A percentile compares a stretch with the other conserved stretches of the same genome.
These are phyloP conservation scores for Callimico goeldii DNA, from an alignment of 2,797 vertebrate genomes.

Conservation along the genomic window DNA sequence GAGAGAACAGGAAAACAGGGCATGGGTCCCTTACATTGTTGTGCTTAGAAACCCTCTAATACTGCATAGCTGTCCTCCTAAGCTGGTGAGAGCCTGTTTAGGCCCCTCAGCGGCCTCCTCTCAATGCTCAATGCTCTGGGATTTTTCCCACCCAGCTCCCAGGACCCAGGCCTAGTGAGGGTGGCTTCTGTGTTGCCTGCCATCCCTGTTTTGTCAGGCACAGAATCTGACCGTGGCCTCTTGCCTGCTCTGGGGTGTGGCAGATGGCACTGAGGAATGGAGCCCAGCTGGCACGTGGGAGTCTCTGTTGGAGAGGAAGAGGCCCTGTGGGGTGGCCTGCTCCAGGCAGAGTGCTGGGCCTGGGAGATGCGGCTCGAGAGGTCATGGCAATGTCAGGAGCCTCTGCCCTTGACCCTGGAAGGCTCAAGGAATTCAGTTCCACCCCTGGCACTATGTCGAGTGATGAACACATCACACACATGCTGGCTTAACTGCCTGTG, in stretches of 20 bases:
- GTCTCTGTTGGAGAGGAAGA: neutral
- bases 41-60: neutral
- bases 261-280: constrained; percentile 35
- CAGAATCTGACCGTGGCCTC: neutral
- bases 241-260: neutral
- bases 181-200: neutral
- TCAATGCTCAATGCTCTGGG: neutral
- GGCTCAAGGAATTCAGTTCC: neutral
- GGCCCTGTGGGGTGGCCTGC: neutral
- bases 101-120: neutral
- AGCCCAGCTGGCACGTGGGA: constrained; percentile 9
- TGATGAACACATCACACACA: neutral
- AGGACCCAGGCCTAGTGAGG: neutral
- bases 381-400: neutral
- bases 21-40: neutral
- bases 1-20: neutral
- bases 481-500: neutral
- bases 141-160: neutral
- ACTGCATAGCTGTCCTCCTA: neutral
- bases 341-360: neutral
- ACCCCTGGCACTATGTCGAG: no score
- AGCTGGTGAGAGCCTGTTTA: neutral
- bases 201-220: neutral
- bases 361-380: neutral
- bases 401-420: neutral